A percentile compares a stretch with the other conserved stretches of the same genome.
Evolutionary conservation across 1,140 invertebrate species (phyloP).

Genomic region (Sitophilus oryzae): DNA sequence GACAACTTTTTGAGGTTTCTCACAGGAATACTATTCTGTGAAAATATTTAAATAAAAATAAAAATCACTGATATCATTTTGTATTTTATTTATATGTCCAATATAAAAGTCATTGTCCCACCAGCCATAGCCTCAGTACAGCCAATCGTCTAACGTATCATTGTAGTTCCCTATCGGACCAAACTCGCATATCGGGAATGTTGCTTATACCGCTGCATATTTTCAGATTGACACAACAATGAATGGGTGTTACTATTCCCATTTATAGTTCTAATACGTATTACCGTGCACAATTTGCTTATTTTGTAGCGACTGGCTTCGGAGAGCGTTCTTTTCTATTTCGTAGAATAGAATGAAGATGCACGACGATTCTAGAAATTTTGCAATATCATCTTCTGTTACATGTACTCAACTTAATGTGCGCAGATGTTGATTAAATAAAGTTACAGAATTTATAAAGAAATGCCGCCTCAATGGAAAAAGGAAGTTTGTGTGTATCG

Average conservation of each 20-base stretch:
- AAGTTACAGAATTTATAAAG: neutral
- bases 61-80: neutral
- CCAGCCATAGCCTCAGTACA: neutral
- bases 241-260: constrained; percentile 23
- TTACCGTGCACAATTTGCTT: constrained; percentile 15
- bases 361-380: neutral
- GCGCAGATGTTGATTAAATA: neutral
- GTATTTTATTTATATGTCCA: neutral
- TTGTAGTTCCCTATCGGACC: constrained; percentile 13
- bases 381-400: constrained; percentile 3
- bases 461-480: too few relatives aligned
- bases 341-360: neutral
- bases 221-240: constrained; percentile 26
- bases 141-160: constrained; percentile 24
- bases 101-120: neutral
- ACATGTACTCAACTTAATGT: neutral
- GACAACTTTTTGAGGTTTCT: too few relatives aligned
- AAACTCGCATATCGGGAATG: constrained; percentile 22
- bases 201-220: constrained; percentile 11
- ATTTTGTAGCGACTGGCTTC: neutral
- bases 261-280: constrained; percentile 13
- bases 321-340: neutral
- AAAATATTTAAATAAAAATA: neutral
- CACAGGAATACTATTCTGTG: too few relatives aligned
- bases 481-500: too few relatives aligned